Base-by-base conservation (phyloP, 2,797 vertebrate species). In the Sebastes cheni region DNA sequence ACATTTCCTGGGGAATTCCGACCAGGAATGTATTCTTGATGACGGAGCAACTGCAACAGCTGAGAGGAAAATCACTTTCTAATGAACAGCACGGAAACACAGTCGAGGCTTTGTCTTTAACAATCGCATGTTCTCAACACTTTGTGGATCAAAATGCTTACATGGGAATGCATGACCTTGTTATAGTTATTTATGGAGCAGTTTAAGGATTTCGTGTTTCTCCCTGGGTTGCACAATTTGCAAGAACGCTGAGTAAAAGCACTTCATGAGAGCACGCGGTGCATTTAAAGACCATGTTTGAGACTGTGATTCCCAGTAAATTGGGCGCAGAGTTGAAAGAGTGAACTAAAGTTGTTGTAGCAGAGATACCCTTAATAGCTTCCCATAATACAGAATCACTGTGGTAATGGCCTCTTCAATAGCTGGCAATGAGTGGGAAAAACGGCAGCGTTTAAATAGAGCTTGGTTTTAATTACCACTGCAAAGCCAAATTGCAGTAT, bases 1-100 rank as follows among this genome's bases (percentile, higher is more conserved):
- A 92, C 92, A 87, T 90, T 94, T 94, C 93, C 91, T 88, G 92
- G 93, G 93, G 91, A 95, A 94, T 94, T 94, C 92, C 87, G 55
- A 91, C 82, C 89, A 92, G 90, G 93, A 93, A 88, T 90, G 86
- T 89, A 79, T 93, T 93, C 86, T 71, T 91, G 86, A 93, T 91
- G 91, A 94, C 87, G 59, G 87, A 94, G 89, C 86, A 92, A 91
- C 86, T 75, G 71, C 82, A 92, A 92, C 91, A 93, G 92, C 90
- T 93, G 84, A 89, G 80, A 85, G 82, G 80, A 89, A 93, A 89
- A 88, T 81, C 77, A 80, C 90, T 89, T 90, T 92, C 83, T 90
- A 88, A 88, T 84, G 80, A 90, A 72, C 69, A 52, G 67, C 56
- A 67, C 10, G 30, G 86, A 91, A 67, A 76, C 42, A 68, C 30